phyloP scores from a whole-genome alignment of 2,888 invertebrate genomes.

The Sminthurides aquaticus region DNA sequence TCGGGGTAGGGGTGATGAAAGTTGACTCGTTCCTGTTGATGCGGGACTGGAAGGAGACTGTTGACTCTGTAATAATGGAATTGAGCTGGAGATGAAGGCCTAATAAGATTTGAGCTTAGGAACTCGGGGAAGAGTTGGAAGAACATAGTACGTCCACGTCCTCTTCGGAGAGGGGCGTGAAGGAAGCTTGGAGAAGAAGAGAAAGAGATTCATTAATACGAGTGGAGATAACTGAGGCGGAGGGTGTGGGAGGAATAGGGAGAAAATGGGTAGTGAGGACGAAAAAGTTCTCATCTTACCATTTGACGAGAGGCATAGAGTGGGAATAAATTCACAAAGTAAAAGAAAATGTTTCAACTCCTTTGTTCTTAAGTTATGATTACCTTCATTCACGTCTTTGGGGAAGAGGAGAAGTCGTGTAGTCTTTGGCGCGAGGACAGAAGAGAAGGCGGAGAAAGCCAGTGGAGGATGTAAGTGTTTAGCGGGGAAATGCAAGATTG shows the following conservation, averaged over 20 bases:
- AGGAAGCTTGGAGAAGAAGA: not conserved
- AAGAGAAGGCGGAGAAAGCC: not conserved
- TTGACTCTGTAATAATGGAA: no score
- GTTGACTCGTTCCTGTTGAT: not conserved
- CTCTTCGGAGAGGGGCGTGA: not conserved
- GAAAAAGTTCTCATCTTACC: not conserved
- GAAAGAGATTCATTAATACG: constrained; percentile 3
- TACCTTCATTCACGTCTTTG: constrained; percentile 8
- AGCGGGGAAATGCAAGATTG: not conserved
- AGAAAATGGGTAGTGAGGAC: not conserved
- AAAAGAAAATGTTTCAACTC: constrained; percentile 7
- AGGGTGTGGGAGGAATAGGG: not conserved
- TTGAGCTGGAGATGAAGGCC: no score
- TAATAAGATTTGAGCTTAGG: no score
- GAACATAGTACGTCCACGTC: not conserved
- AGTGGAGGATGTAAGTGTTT: not conserved
- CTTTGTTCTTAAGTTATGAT: constrained; percentile 9
- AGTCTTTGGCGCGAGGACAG: not conserved
- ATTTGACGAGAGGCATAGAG: not conserved
- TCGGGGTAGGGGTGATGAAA: not conserved
- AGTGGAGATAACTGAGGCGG: not conserved
- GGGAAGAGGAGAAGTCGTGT: not conserved
- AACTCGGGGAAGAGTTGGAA: no score
- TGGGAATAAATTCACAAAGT: constrained; percentile 5
- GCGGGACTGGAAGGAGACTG: no score